phyloP scores from a whole-genome alignment of 2,888 invertebrate species.

The Ectemnius lituratus region DNA sequence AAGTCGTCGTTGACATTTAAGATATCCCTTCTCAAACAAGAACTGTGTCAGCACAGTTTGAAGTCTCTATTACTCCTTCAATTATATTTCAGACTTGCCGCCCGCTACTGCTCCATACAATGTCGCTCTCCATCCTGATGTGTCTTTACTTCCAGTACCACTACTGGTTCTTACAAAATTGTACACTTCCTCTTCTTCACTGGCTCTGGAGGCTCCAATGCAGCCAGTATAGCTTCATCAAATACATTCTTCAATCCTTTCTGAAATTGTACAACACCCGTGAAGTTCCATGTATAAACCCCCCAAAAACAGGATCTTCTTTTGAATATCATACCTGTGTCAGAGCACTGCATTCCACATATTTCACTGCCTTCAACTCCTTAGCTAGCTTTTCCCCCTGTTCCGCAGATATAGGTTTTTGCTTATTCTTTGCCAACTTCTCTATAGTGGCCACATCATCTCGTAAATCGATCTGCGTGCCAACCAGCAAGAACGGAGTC shows the following conservation, averaged over 20 bases:
- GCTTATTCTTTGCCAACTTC: slow-evolving; percentile 98
- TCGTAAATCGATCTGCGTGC: slow-evolving; percentile 98
- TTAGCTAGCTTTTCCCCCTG: slow-evolving; percentile 98
- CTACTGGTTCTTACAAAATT: slow-evolving; percentile 82
- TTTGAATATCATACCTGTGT: slow-evolving; percentile 85
- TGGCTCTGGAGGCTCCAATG: slow-evolving; percentile 97
- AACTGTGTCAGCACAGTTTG: slow-evolving; percentile 39
- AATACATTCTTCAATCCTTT: slow-evolving; percentile 99
- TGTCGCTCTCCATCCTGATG: slow-evolving; percentile 35
- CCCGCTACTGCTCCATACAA: slow-evolving; percentile 40
- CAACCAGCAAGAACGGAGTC: slow-evolving; percentile 97
- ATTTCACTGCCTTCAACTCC: slow-evolving; percentile 98
- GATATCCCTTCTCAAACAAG: slow-evolving; percentile 21
- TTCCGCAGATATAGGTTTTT: slow-evolving; percentile 97
- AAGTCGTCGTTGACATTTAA: slow-evolving; percentile 23
- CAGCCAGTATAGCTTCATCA: slow-evolving; percentile 99
- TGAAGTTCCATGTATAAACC: neutral
- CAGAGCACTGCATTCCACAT: slow-evolving; percentile 98
- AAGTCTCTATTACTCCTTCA: slow-evolving; percentile 44
- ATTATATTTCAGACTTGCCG: slow-evolving; percentile 49
- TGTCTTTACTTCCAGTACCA: slow-evolving; percentile 37
- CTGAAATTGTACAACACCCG: slow-evolving; percentile 78
- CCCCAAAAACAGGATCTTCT: neutral
- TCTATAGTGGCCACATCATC: slow-evolving; percentile 96
- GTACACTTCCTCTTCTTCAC: slow-evolving; percentile 93